Percentiles rank a stretch among this genome's conserved stretches.
phyloP scores from a whole-genome alignment of 37 sponge, comb jelly and placozoan genomes.

The Ephydatia muelleri region DNA sequence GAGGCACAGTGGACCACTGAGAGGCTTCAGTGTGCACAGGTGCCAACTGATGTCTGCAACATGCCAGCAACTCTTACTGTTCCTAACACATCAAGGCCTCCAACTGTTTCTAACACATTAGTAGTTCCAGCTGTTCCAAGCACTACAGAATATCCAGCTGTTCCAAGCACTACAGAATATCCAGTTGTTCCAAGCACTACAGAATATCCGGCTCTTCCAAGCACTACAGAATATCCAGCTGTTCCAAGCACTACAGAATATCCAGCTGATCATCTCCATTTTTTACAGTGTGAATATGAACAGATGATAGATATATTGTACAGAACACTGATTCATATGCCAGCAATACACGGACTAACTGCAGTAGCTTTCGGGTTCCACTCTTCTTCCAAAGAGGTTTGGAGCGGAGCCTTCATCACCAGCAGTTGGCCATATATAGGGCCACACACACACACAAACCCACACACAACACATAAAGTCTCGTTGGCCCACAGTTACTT shows the following conservation, averaged over 20 bases:
- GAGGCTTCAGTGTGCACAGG: background rate
- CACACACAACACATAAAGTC: background rate
- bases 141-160: background rate
- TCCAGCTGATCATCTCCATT: no score
- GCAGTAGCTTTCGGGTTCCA: background rate
- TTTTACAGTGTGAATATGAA: no score
- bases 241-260: no score
- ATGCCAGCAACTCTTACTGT: no score
- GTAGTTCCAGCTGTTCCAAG: background rate
- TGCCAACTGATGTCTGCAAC: background rate
- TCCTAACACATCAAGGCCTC: background rate
- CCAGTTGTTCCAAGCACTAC: no score
- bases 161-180: background rate
- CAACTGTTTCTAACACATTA: background rate
- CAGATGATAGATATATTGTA: background rate
- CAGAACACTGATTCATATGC: background rate
- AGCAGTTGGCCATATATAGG: background rate
- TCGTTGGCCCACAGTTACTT: background rate
- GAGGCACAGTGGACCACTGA: slow-evolving; percentile 19
- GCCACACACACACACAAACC: background rate
- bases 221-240: background rate
- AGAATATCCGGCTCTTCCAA: no score
- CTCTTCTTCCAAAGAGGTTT: background rate
- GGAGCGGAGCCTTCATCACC: background rate
- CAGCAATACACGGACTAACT: background rate